phyloP scores from a whole-genome alignment of 2,113 vertebrate genomes.

The Okapia johnstoni region DNA sequence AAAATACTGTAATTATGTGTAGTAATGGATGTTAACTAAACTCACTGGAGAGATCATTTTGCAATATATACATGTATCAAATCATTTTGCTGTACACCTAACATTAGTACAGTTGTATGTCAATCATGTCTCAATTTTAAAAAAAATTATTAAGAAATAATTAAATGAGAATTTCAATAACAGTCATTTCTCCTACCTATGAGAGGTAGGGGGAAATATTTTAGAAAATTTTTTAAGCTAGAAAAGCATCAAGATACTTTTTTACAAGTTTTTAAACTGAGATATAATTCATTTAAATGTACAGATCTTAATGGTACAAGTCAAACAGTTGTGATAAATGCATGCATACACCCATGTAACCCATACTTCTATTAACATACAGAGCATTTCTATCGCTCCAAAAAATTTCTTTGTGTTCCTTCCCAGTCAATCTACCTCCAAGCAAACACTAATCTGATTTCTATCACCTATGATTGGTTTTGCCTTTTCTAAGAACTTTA shows the following conservation, averaged over 20 bases:
- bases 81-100: background rate
- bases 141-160: constrained; percentile 9
- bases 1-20: background rate
- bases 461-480: background rate
- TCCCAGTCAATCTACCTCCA: background rate
- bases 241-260: background rate
- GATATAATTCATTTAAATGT: background rate
- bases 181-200: background rate
- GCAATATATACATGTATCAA: background rate
- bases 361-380: background rate
- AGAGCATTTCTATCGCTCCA: background rate
- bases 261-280: background rate
- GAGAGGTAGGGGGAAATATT: background rate
- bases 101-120: background rate
- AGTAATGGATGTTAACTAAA: background rate
- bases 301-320: background rate
- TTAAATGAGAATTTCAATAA: background rate
- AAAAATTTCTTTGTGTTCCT: background rate
- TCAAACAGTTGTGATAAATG: background rate
- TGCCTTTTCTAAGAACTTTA: constrained; percentile 7
- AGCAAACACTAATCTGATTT: constrained; percentile 11
- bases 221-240: background rate
- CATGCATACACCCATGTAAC: background rate
- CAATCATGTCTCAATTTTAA: background rate
- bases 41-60: background rate